Percentiles rank a stretch among this genome's conserved stretches.
phyloP scores from a whole-genome alignment of 2,888 invertebrate species.

The Lasioglossum figueresi region DNA sequence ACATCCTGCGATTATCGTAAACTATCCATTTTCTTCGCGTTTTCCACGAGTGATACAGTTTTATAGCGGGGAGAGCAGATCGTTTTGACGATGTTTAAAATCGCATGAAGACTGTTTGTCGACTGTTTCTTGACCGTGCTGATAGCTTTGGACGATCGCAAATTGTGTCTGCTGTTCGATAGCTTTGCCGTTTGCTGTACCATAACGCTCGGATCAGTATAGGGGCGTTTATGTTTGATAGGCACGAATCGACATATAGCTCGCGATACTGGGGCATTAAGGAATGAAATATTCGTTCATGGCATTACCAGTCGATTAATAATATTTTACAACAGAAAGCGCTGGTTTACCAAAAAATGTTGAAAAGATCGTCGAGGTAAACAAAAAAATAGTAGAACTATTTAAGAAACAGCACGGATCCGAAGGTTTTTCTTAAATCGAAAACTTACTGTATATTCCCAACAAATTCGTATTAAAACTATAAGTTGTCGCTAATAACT shows the following conservation, averaged over 20 bases:
- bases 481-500: no score
- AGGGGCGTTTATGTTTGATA: background rate
- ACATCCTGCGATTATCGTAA: conserved; percentile 12
- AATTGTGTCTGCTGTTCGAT: background rate
- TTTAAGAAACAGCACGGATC: no score
- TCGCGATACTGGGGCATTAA: background rate
- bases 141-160: background rate
- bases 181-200: background rate
- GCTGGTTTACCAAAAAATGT: background rate
- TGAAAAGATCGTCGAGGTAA: no score
- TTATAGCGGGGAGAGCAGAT: background rate
- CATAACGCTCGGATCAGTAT: background rate
- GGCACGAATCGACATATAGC: background rate
- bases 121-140: background rate
- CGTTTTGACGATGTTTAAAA: background rate
- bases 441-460: no score
- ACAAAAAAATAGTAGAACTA: no score
- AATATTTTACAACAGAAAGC: background rate
- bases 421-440: no score
- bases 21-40: conserved; percentile 22
- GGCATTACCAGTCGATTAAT: background rate
- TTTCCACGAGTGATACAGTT: conserved; percentile 12
- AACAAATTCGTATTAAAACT: no score
- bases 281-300: background rate
- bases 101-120: conserved; percentile 7